Evolutionary conservation across 2,113 vertebrate genomes (phyloP), one percentile per base, ranked within the genome.

Genomic region (Rhinogobius similis): DNA sequence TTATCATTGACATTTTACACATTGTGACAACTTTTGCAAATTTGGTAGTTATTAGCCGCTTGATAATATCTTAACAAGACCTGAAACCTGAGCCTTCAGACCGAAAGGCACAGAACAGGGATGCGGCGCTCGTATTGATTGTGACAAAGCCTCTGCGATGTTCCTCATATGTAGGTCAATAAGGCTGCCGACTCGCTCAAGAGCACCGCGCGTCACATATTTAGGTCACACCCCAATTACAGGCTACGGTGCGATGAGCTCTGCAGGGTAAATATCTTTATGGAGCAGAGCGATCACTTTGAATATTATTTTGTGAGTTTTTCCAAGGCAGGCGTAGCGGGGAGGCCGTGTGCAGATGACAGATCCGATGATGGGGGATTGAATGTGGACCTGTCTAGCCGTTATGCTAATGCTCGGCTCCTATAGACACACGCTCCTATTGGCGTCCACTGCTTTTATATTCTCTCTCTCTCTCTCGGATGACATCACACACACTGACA

Each of bases 181-280:
- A 79, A 86, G 86, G 89, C 84, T 86, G 83, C 86, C 84, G 82
- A 82, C 85, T 89, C 75, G 75, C 76, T 87, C 80, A 87, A 91
- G 87, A 87, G 88, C 82, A 83, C 84, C 82, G 85, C 73, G 79
- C 81, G 77, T 86, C 81, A 84, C 82, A 88, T 90, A 90, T 93
- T 90, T 93, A 88, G 90, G 91, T 92, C 92, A 90, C 84, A 90
- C 87, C 92, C 91, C 88, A 92, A 90, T 90, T 92, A 90, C 86
- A 82, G 83, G 68, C 64, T 64, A 43, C 82, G 81, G 76, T 70
- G 71, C 82, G 83, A 91, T 79, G 74, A 90, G 83, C 83, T 88
- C 86, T 86, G 88, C 70, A 73, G 83, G 84, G 81, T 78, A 77
- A 78, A 85, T 79, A 87, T 86, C 74, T 88, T 83, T 76, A 75